Percentiles rank a stretch among this genome's conserved stretches.
Evolutionary conservation across 2,888 invertebrate species (phyloP).

Genomic region (Xestia sexstrigata): DNA sequence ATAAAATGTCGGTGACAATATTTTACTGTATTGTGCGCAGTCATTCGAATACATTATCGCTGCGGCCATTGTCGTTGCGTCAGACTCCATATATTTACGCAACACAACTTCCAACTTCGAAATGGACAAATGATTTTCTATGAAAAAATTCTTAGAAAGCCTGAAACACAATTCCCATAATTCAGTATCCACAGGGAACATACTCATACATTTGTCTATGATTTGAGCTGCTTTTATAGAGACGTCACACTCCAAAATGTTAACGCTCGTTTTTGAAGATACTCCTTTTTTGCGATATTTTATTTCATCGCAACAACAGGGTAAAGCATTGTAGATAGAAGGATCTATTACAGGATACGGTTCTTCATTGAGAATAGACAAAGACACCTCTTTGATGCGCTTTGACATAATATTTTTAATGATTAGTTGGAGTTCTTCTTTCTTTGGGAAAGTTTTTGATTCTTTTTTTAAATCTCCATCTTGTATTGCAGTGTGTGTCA

Average conservation of each 20-base stretch:
- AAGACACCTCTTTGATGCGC: conserved; percentile 84
- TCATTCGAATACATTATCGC: conserved; percentile 88
- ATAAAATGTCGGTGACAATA: conserved; percentile 86
- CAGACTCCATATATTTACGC: conserved; percentile 89
- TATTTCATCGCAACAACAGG: conserved; percentile 84
- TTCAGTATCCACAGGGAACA: conserved; percentile 82
- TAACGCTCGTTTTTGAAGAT: conserved; percentile 57
- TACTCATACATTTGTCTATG: conserved; percentile 84
- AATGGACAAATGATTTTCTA: conserved; percentile 83
- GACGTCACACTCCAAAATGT: conserved; percentile 70
- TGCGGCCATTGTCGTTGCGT: conserved; percentile 85
- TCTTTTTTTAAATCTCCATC: conserved; percentile 54
- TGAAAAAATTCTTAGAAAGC: conserved; percentile 82
- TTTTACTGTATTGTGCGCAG: conserved; percentile 85
- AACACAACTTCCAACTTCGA: conserved; percentile 90
- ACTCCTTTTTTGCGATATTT: conserved; percentile 73
- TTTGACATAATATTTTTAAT: conserved; percentile 83
- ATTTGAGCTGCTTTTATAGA: conserved; percentile 80
- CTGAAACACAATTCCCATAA: conserved; percentile 87
- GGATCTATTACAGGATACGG: conserved; percentile 78
- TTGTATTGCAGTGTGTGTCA: conserved; percentile 75
- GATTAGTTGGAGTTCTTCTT: conserved; percentile 79
- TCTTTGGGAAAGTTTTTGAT: conserved; percentile 65
- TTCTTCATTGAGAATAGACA: conserved; percentile 84
- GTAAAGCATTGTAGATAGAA: conserved; percentile 74